These are phyloP conservation scores for Numida meleagris DNA, from an alignment of 2,113 vertebrate genomes.

Conservation along the genomic window DNA sequence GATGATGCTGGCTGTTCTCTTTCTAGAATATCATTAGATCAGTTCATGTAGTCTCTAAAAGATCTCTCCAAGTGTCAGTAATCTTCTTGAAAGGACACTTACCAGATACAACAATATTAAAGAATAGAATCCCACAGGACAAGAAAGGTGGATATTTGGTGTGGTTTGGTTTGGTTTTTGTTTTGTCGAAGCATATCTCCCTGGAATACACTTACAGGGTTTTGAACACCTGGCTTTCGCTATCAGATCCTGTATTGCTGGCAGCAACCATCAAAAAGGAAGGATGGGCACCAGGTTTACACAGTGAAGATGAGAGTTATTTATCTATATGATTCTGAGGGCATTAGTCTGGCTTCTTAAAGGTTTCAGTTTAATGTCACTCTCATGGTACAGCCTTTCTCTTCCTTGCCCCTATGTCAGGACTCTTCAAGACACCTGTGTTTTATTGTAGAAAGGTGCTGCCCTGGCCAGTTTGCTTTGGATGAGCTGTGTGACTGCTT, in stretches of 20 bases:
- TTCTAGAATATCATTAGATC: background rate
- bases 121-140: background rate
- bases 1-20: background rate
- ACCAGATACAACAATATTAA: background rate
- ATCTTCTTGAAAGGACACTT: background rate
- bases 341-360: background rate
- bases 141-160: background rate
- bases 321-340: background rate
- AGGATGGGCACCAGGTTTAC: background rate
- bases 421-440: background rate
- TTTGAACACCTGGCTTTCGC: background rate
- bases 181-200: background rate
- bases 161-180: fast-evolving
- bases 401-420: background rate
- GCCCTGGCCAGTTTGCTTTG: background rate
- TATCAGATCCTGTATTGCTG: background rate
- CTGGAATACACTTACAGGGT: background rate
- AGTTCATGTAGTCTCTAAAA: background rate
- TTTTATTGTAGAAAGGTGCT: background rate
- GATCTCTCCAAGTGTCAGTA: background rate
- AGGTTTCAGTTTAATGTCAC: background rate
- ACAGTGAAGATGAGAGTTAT: background rate
- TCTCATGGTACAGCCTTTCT: fast-evolving
- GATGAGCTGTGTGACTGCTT: background rate
- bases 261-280: background rate